Base-by-base conservation (phyloP, 2,888 invertebrate genomes). In the Orchesella flavescens region DNA sequence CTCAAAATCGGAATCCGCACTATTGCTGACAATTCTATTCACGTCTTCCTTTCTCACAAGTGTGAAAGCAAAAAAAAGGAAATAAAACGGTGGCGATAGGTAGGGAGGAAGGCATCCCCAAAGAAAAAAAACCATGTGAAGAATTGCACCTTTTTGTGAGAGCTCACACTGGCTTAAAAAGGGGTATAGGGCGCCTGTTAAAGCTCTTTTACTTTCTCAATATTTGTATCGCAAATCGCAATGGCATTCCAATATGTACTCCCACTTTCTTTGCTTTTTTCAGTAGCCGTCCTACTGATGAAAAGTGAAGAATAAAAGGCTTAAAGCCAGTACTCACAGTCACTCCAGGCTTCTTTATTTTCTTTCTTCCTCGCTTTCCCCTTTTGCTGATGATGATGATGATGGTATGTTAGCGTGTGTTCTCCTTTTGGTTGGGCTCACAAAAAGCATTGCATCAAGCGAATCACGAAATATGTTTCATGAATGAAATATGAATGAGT, bases 401-500 rank as follows among this genome's bases (percentile, higher is more conserved):
- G n/a, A n/a, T n/a, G n/a, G n/a, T n/a, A n/a, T 53, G 34, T 4
- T 34, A 34, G 71, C 19, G 17, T 24, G 55, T 55, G n/a, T n/a
- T n/a, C n/a, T 55, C 71, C 34, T 17, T 34, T 12, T 13, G 43
- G n/a, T 55, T 57, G 17, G 19, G 59, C 15, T 3, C 53, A 5
- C 10, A 10, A 7, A 19, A 19, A 57, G 57, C 10, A 19, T 57
- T 57, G 19, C 24, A 61, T 61, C 61, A 61, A 17, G 63, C 65
- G 69, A 69, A 46, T 68, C 68, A 44, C 43, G 44, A 44, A 46
- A 68, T 4, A 68, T 44, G 19, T 46, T 34, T 46, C 69, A 49
- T 69, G 72, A 53, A 79, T 79, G 79, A 79, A 79, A 79, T 79
- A 79, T 79, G 72, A 79, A 79, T 72, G 65, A 72, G 78, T 19